Evolutionary conservation across 2,797 vertebrate genomes (phyloP), one percentile per base, ranked within the genome.

Genomic region (Chromis chromis): DNA sequence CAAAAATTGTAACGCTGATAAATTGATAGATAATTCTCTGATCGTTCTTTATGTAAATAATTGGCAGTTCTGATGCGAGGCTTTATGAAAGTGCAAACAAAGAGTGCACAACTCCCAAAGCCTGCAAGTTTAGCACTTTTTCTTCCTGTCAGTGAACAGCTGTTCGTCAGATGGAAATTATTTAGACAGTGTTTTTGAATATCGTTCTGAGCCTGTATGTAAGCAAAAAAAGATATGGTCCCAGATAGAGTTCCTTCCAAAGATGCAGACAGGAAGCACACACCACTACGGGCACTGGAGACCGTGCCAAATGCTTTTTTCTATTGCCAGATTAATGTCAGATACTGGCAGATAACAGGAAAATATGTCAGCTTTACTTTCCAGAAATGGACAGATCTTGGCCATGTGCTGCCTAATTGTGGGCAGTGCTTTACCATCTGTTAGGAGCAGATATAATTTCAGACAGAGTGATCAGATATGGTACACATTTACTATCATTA

Each of bases 311-410:
- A 86, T 85, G 79, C 68, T 71, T 88, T 90, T 87, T 86, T 89
- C 81, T 86, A 28, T 84, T 91, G 91, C 91, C 93, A 95, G 92
- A 91, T 90, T 92, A 89, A 91, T 94, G 93, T 93, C 92, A 94
- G 85, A 93, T 92, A 91, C 91, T 95, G 94, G 93, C 93, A 93
- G 92, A 91, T 92, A 93, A 92, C 79, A 91, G 82, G 76, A 82
- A 93, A 94, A 94, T 92, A 94, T 94, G 93, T 94, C 94, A 93
- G 90, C 88, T 92, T 92, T 93, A 93, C 91, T 94, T 93, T 93
- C 92, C 92, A 93, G 90, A 93, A 91, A 92, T 87, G 90, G 91
- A 92, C 85, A 91, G 92, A 94, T 94, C 91, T 93, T 92, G 90
- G 91, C 92, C 93, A 94, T 94, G 94, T 90, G 91, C 87, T 92